Evolutionary conservation across 1,140 invertebrate genomes (phyloP).

Genomic region (Aricia agestis): DNA sequence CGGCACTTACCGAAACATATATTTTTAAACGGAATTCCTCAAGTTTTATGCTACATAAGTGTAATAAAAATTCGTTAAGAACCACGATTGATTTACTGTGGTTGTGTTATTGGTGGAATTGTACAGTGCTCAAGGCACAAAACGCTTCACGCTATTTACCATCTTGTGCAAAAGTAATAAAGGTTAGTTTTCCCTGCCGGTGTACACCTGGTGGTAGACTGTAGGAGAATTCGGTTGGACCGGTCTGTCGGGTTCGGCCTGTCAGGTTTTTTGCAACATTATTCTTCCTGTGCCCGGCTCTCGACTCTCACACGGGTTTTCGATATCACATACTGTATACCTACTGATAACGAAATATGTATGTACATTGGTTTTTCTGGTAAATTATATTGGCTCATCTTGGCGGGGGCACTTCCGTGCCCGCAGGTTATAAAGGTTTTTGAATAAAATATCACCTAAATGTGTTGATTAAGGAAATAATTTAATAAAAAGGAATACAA

Average conservation of each 20-base stretch:
- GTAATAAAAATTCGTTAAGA: slow-evolving; percentile 22
- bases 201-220: slow-evolving; percentile 9
- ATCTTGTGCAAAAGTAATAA: slow-evolving; percentile 6
- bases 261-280: slow-evolving; percentile 56
- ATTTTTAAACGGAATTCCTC: background rate
- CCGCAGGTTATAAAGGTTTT: too few species aligned
- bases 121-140: slow-evolving; percentile 16
- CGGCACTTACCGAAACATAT: background rate
- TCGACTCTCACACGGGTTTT: slow-evolving; percentile 47
- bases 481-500: too few species aligned
- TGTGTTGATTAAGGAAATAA: too few species aligned
- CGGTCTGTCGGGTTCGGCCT: slow-evolving; percentile 46
- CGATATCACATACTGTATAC: slow-evolving; percentile 41
- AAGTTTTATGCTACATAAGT: background rate
- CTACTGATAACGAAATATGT: slow-evolving; percentile 18
- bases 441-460: background rate
- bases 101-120: slow-evolving; percentile 28
- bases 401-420: too few species aligned
- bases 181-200: slow-evolving; percentile 2
- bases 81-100: slow-evolving; percentile 33
- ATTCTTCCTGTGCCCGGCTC: slow-evolving; percentile 51
- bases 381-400: too few species aligned
- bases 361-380: background rate
- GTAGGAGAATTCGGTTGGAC: slow-evolving; percentile 50
- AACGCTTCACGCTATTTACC: background rate